These are phyloP conservation scores for Smittia aterrima DNA, from an alignment of 2,888 invertebrate genomes.

Conservation along the genomic window DNA sequence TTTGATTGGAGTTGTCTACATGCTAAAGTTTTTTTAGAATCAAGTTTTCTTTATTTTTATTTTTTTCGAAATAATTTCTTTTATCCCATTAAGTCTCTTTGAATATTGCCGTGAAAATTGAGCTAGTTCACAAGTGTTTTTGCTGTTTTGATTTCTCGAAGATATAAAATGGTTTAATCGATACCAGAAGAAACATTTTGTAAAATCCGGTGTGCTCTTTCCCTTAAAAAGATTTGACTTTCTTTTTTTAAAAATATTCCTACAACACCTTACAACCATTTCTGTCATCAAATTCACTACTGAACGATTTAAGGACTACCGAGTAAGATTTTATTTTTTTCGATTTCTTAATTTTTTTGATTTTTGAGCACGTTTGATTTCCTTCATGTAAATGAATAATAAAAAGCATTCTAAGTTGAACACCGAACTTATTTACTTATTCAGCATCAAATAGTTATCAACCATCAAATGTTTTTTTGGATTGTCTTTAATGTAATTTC, in stretches of 20 bases:
- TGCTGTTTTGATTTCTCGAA: neutral
- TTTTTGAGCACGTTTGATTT: too few species aligned
- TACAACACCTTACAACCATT: too few species aligned
- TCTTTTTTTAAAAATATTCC: too few species aligned
- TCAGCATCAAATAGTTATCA: too few species aligned
- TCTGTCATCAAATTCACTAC: too few species aligned
- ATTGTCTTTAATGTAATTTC: constrained; percentile 24
- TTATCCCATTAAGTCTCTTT: neutral
- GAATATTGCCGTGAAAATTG: constrained; percentile 32
- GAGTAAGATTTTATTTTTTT: too few species aligned
- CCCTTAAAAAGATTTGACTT: too few species aligned
- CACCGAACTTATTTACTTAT: too few species aligned
- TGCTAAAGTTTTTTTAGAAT: constrained; percentile 6
- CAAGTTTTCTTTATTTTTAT: neutral
- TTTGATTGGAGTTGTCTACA: neutral
- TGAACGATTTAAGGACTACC: too few species aligned
- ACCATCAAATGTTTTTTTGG: neutral
- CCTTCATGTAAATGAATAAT: too few species aligned
- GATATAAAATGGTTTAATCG: neutral
- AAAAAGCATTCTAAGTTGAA: too few species aligned
- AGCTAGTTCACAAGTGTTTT: constrained; percentile 19
- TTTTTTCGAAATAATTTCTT: neutral
- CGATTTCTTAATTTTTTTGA: too few species aligned
- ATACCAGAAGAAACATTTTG: neutral
- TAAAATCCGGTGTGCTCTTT: neutral